Base-by-base conservation (phyloP, 2,888 invertebrate species). In the Papilio elwesi region DNA sequence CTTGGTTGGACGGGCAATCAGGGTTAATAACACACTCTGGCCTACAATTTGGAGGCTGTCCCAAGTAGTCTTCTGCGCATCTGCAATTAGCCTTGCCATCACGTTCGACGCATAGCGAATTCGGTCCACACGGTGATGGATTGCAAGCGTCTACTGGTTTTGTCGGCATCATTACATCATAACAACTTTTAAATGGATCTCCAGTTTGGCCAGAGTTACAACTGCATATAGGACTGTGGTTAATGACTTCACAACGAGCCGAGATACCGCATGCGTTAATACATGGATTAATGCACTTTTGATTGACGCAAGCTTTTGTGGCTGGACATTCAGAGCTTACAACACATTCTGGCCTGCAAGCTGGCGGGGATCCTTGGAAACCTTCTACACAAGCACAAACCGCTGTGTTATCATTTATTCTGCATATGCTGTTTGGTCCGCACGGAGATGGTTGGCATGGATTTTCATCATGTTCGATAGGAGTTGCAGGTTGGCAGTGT, bases 171-270 rank as follows among this genome's bases (percentile, higher is more conserved):
- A 86, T 74, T 66, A 95, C 90, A 78, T 95, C 95, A 75, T 95
- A 94, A 83, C 97, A 97, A 78, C 96, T 95, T 84, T 95, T 95
- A 89, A 97, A 97, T 68, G 97, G 97, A 95, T 97, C 97, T 53
- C 97, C 97, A 38, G 96, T 95, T 87, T 96, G 96, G 26, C 96
- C 96, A 26, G 95, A 88, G 71, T 96, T 96, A 83, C 98, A 98
- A 77, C 96, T 96, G 84, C 98, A 98, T 74, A 97, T 96, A 13
- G 98, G 98, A 84, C 97, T 97, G 83, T 98, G 98, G 85, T 97
- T 97, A 49, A 97, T 95, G 2, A 97, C 97, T 80, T 96, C 96
- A 86, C 98, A 98, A 52, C 95, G 91, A 2, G 98, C 97, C 71
- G 95, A 95, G 36, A 95, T 89, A 11, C 97, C 98, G 86, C 98